These are phyloP conservation scores for Brachypterus glaber DNA, from an alignment of 2,888 invertebrate species.

Conservation along the genomic window DNA sequence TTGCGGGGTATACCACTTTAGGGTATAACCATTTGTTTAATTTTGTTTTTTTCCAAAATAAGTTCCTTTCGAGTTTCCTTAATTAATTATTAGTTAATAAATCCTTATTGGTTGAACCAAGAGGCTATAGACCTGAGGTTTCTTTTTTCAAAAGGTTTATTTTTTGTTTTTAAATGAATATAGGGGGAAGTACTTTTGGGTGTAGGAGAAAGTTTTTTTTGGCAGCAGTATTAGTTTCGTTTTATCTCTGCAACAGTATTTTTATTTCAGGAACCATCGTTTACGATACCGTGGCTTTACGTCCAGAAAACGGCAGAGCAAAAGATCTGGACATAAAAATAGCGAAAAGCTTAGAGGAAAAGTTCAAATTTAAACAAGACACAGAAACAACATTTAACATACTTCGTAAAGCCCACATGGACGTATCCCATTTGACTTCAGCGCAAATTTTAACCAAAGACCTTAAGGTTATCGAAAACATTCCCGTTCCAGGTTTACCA, in stretches of 20 bases:
- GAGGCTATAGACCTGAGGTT: too few species aligned
- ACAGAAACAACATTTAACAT: slow-evolving; percentile 43
- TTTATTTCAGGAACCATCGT: slow-evolving; percentile 61
- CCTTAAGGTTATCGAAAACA: slow-evolving; percentile 54
- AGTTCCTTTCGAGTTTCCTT: too few species aligned
- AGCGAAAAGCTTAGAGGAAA: slow-evolving; percentile 47
- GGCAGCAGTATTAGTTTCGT: too few species aligned
- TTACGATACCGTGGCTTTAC: slow-evolving; percentile 72
- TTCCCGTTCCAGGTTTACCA: slow-evolving; percentile 49
- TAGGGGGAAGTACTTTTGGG: too few species aligned
- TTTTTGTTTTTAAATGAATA: too few species aligned
- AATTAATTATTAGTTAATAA: too few species aligned
- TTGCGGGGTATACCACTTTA: too few species aligned
- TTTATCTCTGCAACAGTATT: not conserved
- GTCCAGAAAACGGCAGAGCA: slow-evolving; percentile 54
- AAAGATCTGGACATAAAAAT: slow-evolving; percentile 56
- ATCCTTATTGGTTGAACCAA: too few species aligned
- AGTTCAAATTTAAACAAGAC: slow-evolving; percentile 40
- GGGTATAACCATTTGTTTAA: too few species aligned
- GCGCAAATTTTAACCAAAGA: slow-evolving; percentile 67
- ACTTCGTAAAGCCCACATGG: slow-evolving; percentile 55
- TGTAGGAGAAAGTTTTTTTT: too few species aligned
- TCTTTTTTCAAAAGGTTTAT: too few species aligned
- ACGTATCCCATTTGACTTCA: slow-evolving; percentile 54
- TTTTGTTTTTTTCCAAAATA: too few species aligned